Conservation (phyloP, 2,113 vertebrate species). For the Baryphthengus martii region DNA sequence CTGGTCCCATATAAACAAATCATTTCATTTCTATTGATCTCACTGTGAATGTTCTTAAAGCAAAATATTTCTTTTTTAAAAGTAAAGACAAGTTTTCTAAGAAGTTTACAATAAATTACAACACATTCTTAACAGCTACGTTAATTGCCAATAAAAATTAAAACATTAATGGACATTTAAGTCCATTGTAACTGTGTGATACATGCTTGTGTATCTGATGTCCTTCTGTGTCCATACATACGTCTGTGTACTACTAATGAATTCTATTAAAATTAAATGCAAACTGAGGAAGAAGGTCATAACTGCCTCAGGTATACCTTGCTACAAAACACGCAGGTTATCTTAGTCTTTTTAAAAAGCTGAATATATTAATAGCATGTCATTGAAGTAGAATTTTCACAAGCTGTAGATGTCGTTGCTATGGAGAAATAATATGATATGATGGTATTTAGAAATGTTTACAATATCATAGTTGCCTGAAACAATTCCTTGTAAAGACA, state of each 20-base stretch:
- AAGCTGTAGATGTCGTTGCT: background rate
- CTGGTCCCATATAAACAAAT: background rate
- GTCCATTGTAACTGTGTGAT: background rate
- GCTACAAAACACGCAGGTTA: background rate
- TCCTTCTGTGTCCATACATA: background rate
- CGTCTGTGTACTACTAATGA: background rate
- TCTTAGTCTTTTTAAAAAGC: background rate
- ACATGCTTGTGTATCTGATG: background rate
- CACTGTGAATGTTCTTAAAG: background rate
- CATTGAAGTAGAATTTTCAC: background rate
- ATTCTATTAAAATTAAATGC: background rate
- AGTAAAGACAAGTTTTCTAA: background rate
- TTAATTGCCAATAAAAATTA: background rate
- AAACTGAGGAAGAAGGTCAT: background rate
- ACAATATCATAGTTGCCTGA: background rate
- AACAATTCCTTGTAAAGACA: background rate
- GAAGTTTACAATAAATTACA: background rate
- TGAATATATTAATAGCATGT: background rate
- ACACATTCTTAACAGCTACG: background rate
- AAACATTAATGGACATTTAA: background rate
- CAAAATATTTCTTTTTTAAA: accelerated
- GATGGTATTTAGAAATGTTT: background rate
- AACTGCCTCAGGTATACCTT: background rate
- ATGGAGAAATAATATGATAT: background rate
- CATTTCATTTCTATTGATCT: background rate